These are phyloP conservation scores for Caenorhabditis afra DNA, from an alignment of 2,888 invertebrate genomes.

Conservation along the genomic window DNA sequence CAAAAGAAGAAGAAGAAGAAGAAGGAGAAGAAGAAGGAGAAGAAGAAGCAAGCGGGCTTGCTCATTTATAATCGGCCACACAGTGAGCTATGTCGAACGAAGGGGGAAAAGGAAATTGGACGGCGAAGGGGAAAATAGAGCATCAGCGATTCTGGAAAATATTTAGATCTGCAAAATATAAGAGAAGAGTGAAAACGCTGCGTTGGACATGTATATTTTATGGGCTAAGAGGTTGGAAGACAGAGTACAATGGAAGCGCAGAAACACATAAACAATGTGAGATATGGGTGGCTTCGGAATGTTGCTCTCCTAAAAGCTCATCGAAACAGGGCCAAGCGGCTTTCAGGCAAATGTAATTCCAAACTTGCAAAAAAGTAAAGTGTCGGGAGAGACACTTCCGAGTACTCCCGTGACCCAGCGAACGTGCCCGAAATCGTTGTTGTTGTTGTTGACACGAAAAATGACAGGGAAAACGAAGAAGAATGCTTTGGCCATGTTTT, in stretches of 20 bases:
- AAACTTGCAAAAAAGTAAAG: slow-evolving; percentile 4
- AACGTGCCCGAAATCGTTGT: slow-evolving; percentile 36
- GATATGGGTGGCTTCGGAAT: neutral
- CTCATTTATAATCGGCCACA: slow-evolving; percentile 21
- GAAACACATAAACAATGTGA: slow-evolving; percentile 22
- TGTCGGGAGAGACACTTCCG: slow-evolving; percentile 32
- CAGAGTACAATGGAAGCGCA: slow-evolving; percentile 12
- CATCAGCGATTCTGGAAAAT: slow-evolving; percentile 20
- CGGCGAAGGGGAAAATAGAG: neutral
- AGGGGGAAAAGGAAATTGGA: neutral
- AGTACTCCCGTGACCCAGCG: slow-evolving; percentile 52
- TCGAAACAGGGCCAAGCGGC: neutral
- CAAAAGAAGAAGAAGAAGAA: slow-evolving; percentile 5
- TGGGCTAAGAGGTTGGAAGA: neutral
- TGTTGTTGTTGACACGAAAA: slow-evolving; percentile 56
- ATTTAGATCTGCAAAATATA: slow-evolving; percentile 21
- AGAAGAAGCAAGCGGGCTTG: slow-evolving; percentile 14
- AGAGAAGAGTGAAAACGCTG: slow-evolving; percentile 7
- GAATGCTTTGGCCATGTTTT: slow-evolving; percentile 2
- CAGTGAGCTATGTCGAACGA: neutral
- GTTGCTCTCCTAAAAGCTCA: neutral
- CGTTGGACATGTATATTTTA: slow-evolving; percentile 22
- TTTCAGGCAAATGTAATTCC: too few species aligned
- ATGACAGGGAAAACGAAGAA: slow-evolving; percentile 1
- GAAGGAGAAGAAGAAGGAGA: too few species aligned